Evolutionary conservation across 2,888 invertebrate species (phyloP), one percentile per base, ranked within the genome.

Genomic region (Pycnomerus fuliginosus): DNA sequence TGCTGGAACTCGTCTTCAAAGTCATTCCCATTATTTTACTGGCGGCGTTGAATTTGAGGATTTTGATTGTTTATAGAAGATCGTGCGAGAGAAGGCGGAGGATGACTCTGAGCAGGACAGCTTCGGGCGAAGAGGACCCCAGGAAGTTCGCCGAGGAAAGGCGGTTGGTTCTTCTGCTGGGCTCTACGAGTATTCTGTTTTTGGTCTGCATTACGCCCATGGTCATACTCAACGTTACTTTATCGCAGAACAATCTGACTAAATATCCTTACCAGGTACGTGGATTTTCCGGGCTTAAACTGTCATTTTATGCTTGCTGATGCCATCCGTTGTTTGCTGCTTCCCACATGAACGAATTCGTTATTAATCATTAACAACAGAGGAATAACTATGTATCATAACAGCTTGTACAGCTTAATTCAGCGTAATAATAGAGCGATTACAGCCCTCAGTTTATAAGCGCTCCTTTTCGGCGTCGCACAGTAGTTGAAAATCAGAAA

Each of bases 141-240:
- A 70, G 80, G 15, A 82, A 82, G 59, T 83, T 81, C 58, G 83
- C 84, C 3, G 84, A 85, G 64, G 84, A 85, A 60, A 74, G 82
- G 27, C 73, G 84, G 5, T 69, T 85, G 20, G 80, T 84, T 50
- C 70, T 85, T 27, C 71, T 85, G 24, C 68, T 85, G 32, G 83
- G 82, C 16, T 82, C 81, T 44, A 84, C 84, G 2, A 83, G 83
- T 51, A 78, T 84, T 34, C 66, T 84, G 27, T 85, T 85, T 66
- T 72, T 85, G 32, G 75, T 83, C 11, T 84, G 84, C 66, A 82
- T 84, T 17, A 83, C 83, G 10, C 84, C 84, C 1, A 84, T 84
- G 84, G 83, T 83, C 37, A 80, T 84, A 50, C 73, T 84, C 8
- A 84, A 84, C 58, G 79, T 84, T 52, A 83, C 83, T 7, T 72